Base-by-base conservation (phyloP, 2,888 invertebrate species). In the Amblyjoppa fuscipennis region DNA sequence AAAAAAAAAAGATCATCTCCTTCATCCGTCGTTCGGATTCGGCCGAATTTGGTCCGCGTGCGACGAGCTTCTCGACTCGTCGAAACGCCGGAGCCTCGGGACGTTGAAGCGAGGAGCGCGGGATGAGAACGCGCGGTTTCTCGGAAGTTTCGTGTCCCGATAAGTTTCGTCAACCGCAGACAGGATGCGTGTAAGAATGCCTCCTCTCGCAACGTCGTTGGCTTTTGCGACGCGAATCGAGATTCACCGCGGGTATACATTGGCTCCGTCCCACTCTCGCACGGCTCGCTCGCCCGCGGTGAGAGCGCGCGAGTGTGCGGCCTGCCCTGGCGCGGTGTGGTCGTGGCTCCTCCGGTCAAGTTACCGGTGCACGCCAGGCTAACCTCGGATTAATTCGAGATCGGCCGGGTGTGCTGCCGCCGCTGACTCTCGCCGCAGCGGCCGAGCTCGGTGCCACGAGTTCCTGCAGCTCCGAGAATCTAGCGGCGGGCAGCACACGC, bases 141-240 rank as follows among this genome's bases (percentile, higher is more conserved):
- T 90, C 80, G 88, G 93, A 93, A 93, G 91, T 92, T 92, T 92
- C 92, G 92, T 93, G 93, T 91, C 92, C 90, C 91, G 90, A 91
- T 91, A 92, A 91, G 92, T 93, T 93, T 93, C 92, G 93, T 93
- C 93, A 93, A 93, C 93, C 92, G 92, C 93, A 93, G 93, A 91
- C 92, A 92, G 92, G 92, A 92, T 93, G 93, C 92, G 93, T 92
- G 93, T 90, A 92, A 92, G 92, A 93, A 92, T 92, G 91, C 90
- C 84, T 85, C 80, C 82, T 68, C 66, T 75, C 83, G 85, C 85
- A 73, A 79, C 73, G 61, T 45, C 59, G 71, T 69, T 59, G 66
- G 53, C 59, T 68, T 68, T 80, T 51, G 77, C 68, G 77, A 77
- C 68, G 41, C 51, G 68, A 66, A 77, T 77, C 77, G 77, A 68